A percentile compares a stretch with the other conserved stretches of the same genome.
These are phyloP conservation scores for Turritopsis rubra DNA, from an alignment of 30 jellyfish, hydroid and myxozoan genomes.

Conservation along the genomic window DNA sequence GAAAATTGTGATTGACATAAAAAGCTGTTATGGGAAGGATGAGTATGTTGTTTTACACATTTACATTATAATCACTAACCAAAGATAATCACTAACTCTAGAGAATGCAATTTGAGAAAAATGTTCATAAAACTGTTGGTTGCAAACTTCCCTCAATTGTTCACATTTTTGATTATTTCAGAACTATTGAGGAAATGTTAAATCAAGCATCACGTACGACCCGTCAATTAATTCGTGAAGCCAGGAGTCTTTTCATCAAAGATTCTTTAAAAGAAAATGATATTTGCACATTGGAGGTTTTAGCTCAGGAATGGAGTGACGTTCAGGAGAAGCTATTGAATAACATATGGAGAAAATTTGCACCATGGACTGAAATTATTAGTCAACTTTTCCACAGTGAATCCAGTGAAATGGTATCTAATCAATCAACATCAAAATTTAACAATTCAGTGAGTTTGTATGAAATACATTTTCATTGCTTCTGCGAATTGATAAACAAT, in stretches of 20 bases:
- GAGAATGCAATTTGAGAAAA: too few relatives aligned
- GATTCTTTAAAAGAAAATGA: neutral
- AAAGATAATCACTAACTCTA: too few relatives aligned
- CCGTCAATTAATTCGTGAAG: slow-evolving; percentile 1
- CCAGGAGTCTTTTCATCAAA: neutral
- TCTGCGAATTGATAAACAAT: too few relatives aligned
- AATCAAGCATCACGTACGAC: neutral
- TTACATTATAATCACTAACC: too few relatives aligned
- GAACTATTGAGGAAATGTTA: neutral
- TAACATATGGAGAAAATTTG: neutral
- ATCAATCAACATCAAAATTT: neutral
- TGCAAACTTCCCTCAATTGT: too few relatives aligned
- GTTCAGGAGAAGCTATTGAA: neutral
- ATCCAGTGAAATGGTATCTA: neutral
- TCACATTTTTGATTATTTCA: too few relatives aligned
- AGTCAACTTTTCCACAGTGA: neutral
- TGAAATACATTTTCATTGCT: too few relatives aligned
- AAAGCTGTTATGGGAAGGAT: neutral
- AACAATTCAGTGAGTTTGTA: neutral
- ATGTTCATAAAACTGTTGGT: too few relatives aligned
- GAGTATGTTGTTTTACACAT: neutral
- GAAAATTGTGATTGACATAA: neutral
- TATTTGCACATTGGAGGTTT: neutral
- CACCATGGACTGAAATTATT: slow-evolving; percentile 8
- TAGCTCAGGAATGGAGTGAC: slow-evolving; percentile 14